Base-by-base conservation (phyloP, 2,797 vertebrate species). In the Syndactyla subalaris region DNA sequence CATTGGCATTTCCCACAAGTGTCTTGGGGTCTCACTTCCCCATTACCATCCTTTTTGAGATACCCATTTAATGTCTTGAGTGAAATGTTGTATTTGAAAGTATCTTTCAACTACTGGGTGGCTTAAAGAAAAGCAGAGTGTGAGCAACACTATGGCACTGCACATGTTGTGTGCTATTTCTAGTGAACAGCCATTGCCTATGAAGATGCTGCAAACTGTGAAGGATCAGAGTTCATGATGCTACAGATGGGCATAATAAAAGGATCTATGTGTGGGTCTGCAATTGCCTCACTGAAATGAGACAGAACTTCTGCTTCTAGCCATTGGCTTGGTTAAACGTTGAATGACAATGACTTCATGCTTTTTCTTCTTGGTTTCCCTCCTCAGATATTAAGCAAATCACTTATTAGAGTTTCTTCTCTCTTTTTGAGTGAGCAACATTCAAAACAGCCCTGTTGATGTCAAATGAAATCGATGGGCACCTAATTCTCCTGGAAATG, bases 321-420 rank as follows among this genome's bases (percentile, higher is more conserved):
- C 24, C 9, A 6, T 65, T 65, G 52, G 21, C 45, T 76, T 70
- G 23, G 36, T 92, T 73, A 82, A 80, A 46, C 15, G 27, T 71
- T 43, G 46, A 17, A 36, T 67, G n/a, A 43, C 39, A 68, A 54
- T 26, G 18, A 81, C 6, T 48, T 73, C 41, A 46, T 79, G 16
- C 12, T 63, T 78, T 76, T 93, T 83, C 81, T 68, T 58, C 45
- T 41, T 83, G 23, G 9, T 74, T 94, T 93, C 12, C 38, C 11
- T 63, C 61, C 43, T 43, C 24, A 43, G 58, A 58, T 68, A 16
- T 58, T 58, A 66, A 89, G 36, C 9, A 51, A 83, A 80, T 65
- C 5, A 38, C 30, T 89, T 75, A 36, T 74, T 55, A 52, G 68
- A 59, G 58, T 67, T 80, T 83, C 45, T 77, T 83, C 23, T 72